Percentiles rank a stretch among this genome's conserved stretches.
These are phyloP conservation scores for Zaprionus obscuricornis DNA, from an alignment of 2,888 invertebrate genomes.

Conservation along the genomic window DNA sequence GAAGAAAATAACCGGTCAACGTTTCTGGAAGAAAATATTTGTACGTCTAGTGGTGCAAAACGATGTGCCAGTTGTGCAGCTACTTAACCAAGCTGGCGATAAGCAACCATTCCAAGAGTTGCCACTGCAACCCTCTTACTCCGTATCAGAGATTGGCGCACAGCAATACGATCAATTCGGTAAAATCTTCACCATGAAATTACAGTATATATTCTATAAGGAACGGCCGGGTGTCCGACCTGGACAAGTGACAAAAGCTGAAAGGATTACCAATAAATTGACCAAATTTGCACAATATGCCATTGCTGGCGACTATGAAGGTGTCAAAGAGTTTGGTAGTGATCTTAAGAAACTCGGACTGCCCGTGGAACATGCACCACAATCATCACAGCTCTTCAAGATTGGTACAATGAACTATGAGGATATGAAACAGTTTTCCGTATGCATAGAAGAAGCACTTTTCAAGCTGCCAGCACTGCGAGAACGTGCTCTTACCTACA, in stretches of 20 bases:
- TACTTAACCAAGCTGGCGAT: constrained; percentile 92
- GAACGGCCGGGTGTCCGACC: constrained; percentile 98
- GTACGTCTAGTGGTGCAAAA: constrained; percentile 91
- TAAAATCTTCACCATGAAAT: constrained; percentile 98
- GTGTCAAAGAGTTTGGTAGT: constrained; percentile 96
- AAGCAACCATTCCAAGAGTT: constrained; percentile 98
- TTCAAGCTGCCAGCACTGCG: constrained; percentile 93
- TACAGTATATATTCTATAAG: constrained; percentile 98
- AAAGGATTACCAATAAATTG: constrained; percentile 94
- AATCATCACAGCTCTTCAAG: constrained; percentile 97
- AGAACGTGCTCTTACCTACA: constrained; percentile 95
- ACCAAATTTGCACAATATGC: constrained; percentile 97
- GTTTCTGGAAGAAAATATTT: constrained; percentile 99
- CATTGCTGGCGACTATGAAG: constrained; percentile 96
- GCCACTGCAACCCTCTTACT: constrained; percentile 96
- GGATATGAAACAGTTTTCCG: constrained; percentile 95
- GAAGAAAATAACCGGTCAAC: constrained; percentile 96
- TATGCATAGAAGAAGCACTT: constrained; percentile 95
- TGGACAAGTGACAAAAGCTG: constrained; percentile 96
- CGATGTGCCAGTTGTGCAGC: constrained; percentile 93
- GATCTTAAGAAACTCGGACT: constrained; percentile 96
- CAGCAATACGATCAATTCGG: constrained; percentile 99
- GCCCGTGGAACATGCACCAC: constrained; percentile 98
- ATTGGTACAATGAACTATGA: constrained; percentile 95
- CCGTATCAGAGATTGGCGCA: constrained; percentile 96